Conservation (phyloP, 2,888 invertebrate genomes). For the Drosophila tripunctata region DNA sequence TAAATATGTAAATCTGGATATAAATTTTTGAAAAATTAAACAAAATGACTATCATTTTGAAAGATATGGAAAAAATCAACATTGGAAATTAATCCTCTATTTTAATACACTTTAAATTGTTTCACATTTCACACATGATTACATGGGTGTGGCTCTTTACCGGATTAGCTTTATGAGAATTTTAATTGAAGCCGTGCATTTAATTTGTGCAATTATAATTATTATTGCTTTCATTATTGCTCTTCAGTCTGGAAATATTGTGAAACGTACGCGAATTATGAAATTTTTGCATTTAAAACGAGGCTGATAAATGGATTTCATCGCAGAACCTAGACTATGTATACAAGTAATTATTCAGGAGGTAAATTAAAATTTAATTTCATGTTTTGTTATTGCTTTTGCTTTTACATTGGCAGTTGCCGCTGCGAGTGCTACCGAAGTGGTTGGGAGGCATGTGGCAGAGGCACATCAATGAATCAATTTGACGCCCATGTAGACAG, state of each 20-base stretch:
- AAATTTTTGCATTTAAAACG: conserved; percentile 33
- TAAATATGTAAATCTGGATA: conserved; percentile 1
- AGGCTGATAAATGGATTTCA: conserved; percentile 49
- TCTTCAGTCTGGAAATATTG: conserved; percentile 21
- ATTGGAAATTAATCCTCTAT: conserved; percentile 5
- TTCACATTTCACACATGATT: conserved; percentile 9
- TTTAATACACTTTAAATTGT: conserved; percentile 23
- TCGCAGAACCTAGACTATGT: conserved; percentile 29
- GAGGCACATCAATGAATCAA: conserved; percentile 35
- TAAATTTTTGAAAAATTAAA: neutral
- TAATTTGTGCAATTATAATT: conserved; percentile 49
- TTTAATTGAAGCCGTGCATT: conserved; percentile 59
- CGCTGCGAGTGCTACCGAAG: conserved; percentile 1
- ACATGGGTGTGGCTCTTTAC: conserved; percentile 15
- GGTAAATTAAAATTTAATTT: conserved; percentile 52
- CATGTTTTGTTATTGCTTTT: conserved; percentile 17
- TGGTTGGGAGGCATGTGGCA: neutral
- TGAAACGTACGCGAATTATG: conserved; percentile 7
- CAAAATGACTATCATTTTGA: neutral
- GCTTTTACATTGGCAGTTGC: neutral
- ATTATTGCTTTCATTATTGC: conserved; percentile 29
- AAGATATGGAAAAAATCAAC: neutral
- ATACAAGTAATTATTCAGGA: conserved; percentile 46
- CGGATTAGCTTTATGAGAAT: conserved; percentile 29
- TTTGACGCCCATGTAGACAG: conserved; percentile 32